A percentile compares a stretch with the other conserved stretches of the same genome.
Evolutionary conservation across 2,797 vertebrate genomes (phyloP).

Genomic region (Propithecus perrieri): DNA sequence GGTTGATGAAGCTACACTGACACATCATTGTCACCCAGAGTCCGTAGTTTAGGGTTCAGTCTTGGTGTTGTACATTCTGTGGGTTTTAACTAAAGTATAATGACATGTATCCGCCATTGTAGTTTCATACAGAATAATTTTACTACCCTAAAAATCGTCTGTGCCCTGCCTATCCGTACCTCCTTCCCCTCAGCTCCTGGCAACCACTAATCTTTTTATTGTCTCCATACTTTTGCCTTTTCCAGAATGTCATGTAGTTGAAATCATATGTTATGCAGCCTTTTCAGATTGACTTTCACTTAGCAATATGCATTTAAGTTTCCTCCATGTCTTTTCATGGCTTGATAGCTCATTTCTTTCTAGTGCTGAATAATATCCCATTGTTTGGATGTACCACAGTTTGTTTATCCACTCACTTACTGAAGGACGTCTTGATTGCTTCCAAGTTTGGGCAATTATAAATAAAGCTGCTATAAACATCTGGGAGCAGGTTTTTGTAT

Average conservation of each 20-base stretch:
- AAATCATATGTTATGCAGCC: background rate
- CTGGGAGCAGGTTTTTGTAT: background rate
- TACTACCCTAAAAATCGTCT: background rate
- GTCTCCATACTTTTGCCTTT: background rate
- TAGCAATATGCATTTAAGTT: background rate
- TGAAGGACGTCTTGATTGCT: background rate
- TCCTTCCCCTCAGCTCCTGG: background rate
- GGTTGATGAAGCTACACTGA: background rate
- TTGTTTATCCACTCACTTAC: background rate
- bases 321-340: background rate
- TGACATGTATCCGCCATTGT: background rate
- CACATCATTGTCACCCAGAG: background rate
- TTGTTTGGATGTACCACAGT: background rate
- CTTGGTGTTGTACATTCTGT: background rate
- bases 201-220: background rate
- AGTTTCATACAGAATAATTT: background rate
- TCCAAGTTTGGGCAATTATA: background rate
- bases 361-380: background rate
- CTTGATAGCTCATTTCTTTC: background rate
- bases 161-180: no score
- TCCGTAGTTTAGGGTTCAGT: background rate
- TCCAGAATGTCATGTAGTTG: background rate
- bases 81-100: background rate
- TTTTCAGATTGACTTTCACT: background rate
- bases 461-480: background rate